Conservation (phyloP, 2,113 vertebrate genomes). For the Mesitornis unicolor region DNA sequence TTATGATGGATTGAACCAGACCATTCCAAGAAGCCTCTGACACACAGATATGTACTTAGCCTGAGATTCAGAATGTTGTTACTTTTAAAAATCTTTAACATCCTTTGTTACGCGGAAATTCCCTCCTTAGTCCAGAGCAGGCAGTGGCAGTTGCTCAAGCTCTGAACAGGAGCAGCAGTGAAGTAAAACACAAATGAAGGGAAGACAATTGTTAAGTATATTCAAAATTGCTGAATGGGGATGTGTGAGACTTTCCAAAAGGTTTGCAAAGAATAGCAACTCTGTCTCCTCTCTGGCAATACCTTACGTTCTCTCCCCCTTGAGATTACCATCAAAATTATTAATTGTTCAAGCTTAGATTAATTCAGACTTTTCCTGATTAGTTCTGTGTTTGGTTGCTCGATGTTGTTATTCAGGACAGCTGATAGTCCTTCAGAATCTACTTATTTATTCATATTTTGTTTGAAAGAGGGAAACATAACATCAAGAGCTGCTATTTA, state of each 20-base stretch:
- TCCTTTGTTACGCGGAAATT: neutral
- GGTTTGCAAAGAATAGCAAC: neutral
- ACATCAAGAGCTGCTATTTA: constrained; percentile 10
- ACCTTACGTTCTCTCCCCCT: neutral
- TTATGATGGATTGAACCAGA: neutral
- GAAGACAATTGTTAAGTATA: constrained; percentile 9
- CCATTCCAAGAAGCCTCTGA: neutral
- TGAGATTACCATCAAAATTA: neutral
- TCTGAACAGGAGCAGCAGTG: neutral
- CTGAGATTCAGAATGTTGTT: neutral
- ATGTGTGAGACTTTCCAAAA: neutral
- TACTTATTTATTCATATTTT: constrained; percentile 31
- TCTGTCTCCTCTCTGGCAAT: neutral
- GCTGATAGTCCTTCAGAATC: neutral
- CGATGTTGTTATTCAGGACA: neutral
- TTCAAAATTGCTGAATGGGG: constrained; percentile 3
- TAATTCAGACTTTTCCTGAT: neutral
- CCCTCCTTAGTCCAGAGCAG: neutral
- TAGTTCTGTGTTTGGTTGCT: neutral
- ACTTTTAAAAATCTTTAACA: neutral
- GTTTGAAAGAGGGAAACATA: neutral
- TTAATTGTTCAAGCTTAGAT: neutral
- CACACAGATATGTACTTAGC: neutral
- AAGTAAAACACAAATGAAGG: neutral
- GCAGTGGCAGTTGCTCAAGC: neutral